A percentile compares a stretch with the other conserved stretches of the same genome.
These are phyloP conservation scores for Lymantria dispar DNA, from an alignment of 2,888 invertebrate species.

Conservation along the genomic window DNA sequence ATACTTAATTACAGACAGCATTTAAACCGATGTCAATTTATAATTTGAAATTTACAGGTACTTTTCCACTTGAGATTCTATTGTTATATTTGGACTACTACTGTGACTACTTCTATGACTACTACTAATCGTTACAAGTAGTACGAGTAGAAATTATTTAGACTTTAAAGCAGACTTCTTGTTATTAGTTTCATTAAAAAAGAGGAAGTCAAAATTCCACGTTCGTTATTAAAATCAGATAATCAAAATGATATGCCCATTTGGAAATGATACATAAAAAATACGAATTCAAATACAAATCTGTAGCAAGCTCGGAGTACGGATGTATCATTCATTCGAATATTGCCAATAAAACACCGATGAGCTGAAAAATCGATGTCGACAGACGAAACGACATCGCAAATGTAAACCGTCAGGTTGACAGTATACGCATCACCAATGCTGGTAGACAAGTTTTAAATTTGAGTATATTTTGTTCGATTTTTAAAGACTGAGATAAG, in stretches of 20 bases:
- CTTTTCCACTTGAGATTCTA: too few species aligned
- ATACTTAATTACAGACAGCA: too few species aligned
- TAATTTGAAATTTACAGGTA: too few species aligned
- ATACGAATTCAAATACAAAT: constrained; percentile 39
- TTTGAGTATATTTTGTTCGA: constrained; percentile 25
- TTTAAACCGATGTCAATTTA: too few species aligned
- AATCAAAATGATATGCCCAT: constrained; percentile 17
- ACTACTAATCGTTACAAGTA: too few species aligned
- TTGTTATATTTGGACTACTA: too few species aligned
- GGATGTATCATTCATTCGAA: constrained; percentile 64
- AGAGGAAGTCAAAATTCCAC: too few species aligned
- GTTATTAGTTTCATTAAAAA: too few species aligned
- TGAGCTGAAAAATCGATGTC: constrained; percentile 82
- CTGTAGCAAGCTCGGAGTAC: constrained; percentile 39
- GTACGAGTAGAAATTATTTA: too few species aligned
- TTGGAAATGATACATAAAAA: constrained; percentile 12
- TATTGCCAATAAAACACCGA: constrained; percentile 79
- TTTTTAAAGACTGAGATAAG: constrained; percentile 6
- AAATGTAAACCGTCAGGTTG: constrained; percentile 25
- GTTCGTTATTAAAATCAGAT: not conserved
- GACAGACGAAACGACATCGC: constrained; percentile 64
- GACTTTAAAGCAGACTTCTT: too few species aligned
- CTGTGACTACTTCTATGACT: too few species aligned
- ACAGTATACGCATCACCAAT: constrained; percentile 21
- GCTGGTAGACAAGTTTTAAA: constrained; percentile 19